Evolutionary conservation across 2,888 invertebrate species (phyloP).

Genomic region (Epirrhoe alternata): DNA sequence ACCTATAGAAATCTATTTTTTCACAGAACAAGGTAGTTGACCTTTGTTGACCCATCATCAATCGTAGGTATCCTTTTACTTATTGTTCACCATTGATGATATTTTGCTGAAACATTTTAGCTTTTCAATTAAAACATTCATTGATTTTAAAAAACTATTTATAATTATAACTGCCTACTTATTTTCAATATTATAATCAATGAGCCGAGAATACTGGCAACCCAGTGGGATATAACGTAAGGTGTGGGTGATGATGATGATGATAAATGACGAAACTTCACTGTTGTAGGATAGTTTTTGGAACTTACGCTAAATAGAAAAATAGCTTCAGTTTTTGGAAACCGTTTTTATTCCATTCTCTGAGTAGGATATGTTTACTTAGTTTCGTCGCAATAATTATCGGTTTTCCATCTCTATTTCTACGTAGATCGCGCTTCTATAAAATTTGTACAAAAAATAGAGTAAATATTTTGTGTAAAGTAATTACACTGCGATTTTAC

Average conservation of each 20-base stretch:
- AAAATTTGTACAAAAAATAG: too few species aligned
- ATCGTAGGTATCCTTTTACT: not conserved
- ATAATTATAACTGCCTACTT: not conserved
- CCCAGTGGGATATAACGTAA: not conserved
- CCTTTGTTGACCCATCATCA: not conserved
- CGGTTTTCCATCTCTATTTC: too few species aligned
- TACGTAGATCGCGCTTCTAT: too few species aligned
- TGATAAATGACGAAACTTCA: not conserved
- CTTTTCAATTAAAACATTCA: not conserved
- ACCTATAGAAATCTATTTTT: not conserved
- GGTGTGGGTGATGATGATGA: not conserved
- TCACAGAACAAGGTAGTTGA: not conserved
- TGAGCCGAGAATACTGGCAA: not conserved
- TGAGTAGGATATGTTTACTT: too few species aligned
- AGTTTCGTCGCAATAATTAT: too few species aligned
- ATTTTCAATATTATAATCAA: not conserved
- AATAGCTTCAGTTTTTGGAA: too few species aligned
- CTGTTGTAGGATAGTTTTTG: not conserved
- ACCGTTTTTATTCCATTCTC: too few species aligned
- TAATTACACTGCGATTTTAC: too few species aligned
- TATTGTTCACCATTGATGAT: not conserved
- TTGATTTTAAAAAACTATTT: not conserved
- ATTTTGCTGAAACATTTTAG: not conserved
- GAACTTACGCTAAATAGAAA: not conserved
- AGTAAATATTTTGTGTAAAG: too few species aligned